phyloP scores from a whole-genome alignment of 2,113 vertebrate species.

The Herpailurus yagouaroundi region DNA sequence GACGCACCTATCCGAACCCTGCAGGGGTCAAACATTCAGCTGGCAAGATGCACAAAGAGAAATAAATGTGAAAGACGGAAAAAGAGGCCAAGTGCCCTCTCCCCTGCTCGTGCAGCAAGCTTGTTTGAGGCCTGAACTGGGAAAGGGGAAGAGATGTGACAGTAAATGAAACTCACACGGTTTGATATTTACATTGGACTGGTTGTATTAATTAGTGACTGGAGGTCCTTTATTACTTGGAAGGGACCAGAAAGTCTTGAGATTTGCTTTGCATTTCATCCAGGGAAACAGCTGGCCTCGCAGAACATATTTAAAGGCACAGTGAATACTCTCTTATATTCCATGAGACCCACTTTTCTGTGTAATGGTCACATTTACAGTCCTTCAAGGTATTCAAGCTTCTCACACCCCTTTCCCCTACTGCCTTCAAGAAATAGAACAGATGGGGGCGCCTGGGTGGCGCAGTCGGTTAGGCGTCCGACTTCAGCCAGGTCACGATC shows the following conservation, averaged over 20 bases:
- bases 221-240: not conserved
- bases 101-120: not conserved
- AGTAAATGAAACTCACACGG: not conserved
- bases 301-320: not conserved
- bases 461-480: no score
- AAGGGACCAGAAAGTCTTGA: conserved; percentile 6
- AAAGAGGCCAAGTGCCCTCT: not conserved
- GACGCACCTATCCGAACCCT: not conserved
- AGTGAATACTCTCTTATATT: not conserved
- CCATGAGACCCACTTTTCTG: not conserved
- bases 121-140: not conserved
- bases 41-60: not conserved
- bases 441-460: no score
- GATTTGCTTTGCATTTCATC: not conserved
- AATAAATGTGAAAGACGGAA: not conserved
- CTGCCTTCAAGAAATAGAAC: not conserved
- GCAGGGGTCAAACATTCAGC: not conserved
- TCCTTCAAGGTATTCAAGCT: not conserved
- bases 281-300: not conserved
- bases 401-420: not conserved
- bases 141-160: not conserved
- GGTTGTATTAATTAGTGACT: not conserved
- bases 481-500: no score
- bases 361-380: not conserved
- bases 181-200: not conserved